phyloP scores from a whole-genome alignment of 2,888 invertebrate species.

The Tachina grossa region DNA sequence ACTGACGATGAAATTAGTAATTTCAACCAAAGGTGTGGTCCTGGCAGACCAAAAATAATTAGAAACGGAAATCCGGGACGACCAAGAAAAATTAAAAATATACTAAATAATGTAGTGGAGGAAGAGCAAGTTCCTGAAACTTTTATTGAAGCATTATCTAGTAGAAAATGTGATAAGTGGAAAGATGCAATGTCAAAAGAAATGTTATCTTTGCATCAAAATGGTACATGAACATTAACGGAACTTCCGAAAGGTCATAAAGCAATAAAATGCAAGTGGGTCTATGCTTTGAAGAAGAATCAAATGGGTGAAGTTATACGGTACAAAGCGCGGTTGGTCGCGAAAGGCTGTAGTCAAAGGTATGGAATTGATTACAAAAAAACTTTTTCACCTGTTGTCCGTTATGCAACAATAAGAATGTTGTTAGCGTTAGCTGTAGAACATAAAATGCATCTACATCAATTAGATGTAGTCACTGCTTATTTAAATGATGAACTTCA shows the following conservation, averaged over 20 bases:
- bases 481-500: not conserved
- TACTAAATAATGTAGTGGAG: slow-evolving; percentile 18
- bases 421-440: not conserved
- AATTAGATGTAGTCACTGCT: not conserved
- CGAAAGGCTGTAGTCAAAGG: too few relatives aligned
- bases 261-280: slow-evolving; percentile 6
- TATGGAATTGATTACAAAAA: not conserved
- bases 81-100: not conserved
- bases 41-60: not conserved
- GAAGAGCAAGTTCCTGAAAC: not conserved
- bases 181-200: slow-evolving; percentile 7
- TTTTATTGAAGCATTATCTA: not conserved
- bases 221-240: not conserved
- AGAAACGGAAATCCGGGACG: not conserved
- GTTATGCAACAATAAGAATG: slow-evolving; percentile 13
- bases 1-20: not conserved
- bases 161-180: not conserved
- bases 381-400: not conserved
- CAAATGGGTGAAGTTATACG: not conserved
- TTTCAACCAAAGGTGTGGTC: not conserved
- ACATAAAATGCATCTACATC: slow-evolving; percentile 4
- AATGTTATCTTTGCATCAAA: not conserved
- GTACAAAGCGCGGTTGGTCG: too few relatives aligned
- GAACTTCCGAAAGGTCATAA: not conserved
- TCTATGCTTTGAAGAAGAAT: not conserved